Evolutionary conservation across 2,888 invertebrate species (phyloP).

Genomic region (Zootermopsis nevadensis): DNA sequence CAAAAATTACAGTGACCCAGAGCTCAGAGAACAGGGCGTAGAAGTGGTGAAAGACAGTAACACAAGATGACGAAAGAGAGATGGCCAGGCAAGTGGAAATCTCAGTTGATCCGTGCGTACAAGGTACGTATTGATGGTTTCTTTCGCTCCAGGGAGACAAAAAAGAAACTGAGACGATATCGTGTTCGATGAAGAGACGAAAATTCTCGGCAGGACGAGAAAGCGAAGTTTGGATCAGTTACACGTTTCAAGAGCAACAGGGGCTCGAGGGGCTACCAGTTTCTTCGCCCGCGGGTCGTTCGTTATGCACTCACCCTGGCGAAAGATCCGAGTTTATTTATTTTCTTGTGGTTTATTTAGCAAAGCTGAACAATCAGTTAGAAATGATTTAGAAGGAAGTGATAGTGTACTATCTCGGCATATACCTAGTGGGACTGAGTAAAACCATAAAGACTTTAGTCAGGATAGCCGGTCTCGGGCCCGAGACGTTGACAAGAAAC

Average conservation of each 20-base stretch:
- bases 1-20: not conserved
- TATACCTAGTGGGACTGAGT: too few relatives aligned
- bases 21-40: not conserved
- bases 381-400: too few relatives aligned
- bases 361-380: too few relatives aligned
- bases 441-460: too few relatives aligned
- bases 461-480: too few relatives aligned
- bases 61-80: not conserved
- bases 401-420: too few relatives aligned
- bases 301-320: too few relatives aligned
- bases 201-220: not conserved
- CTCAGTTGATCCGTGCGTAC: not conserved
- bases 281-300: too few relatives aligned
- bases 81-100: not conserved
- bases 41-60: not conserved
- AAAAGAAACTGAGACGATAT: slow-evolving; percentile 20
- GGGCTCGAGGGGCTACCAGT: not conserved
- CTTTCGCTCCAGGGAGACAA: not conserved
- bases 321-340: too few relatives aligned
- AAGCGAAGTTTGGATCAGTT: not conserved
- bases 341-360: too few relatives aligned
- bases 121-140: not conserved
- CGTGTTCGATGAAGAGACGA: slow-evolving; percentile 16
- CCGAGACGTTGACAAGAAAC: too few relatives aligned
- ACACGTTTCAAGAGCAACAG: not conserved